Evolutionary conservation across 2,113 vertebrate genomes (phyloP).

Genomic region (Pseudorectes ferrugineus): DNA sequence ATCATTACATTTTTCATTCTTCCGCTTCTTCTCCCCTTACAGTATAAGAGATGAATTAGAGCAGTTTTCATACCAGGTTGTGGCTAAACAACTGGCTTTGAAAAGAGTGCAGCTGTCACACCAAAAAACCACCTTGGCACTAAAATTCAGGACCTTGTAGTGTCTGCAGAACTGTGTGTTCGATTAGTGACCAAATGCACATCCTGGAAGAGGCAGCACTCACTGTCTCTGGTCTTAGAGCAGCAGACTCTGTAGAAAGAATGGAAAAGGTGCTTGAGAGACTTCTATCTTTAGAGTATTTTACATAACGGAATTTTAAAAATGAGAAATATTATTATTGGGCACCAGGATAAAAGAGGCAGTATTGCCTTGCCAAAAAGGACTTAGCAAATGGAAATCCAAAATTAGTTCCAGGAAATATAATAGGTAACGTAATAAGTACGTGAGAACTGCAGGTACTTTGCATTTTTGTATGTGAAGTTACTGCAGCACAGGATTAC

Average conservation of each 20-base stretch:
- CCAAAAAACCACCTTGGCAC: neutral
- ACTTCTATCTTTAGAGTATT: neutral
- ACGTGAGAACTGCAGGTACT: neutral
- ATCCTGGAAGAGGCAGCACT: neutral
- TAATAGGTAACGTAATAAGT: neutral
- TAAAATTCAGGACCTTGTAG: neutral
- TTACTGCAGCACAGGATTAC: neutral
- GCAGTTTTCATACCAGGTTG: neutral
- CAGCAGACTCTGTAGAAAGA: neutral
- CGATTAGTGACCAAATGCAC: neutral
- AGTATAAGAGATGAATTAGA: neutral
- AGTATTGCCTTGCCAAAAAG: neutral
- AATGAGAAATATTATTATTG: neutral
- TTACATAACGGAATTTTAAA: neutral
- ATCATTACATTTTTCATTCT: neutral
- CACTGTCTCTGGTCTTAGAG: neutral
- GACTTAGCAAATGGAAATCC: constrained; percentile 3
- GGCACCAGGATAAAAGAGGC: neutral
- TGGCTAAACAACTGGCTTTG: constrained; percentile 7
- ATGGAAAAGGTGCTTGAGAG: neutral
- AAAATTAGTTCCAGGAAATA: constrained; percentile 15
- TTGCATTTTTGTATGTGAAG: constrained; percentile 35
- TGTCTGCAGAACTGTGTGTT: neutral
- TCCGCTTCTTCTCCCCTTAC: neutral
- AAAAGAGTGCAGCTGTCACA: neutral